phyloP scores from a whole-genome alignment of 2,888 invertebrate species.

The Euphydryas editha region DNA sequence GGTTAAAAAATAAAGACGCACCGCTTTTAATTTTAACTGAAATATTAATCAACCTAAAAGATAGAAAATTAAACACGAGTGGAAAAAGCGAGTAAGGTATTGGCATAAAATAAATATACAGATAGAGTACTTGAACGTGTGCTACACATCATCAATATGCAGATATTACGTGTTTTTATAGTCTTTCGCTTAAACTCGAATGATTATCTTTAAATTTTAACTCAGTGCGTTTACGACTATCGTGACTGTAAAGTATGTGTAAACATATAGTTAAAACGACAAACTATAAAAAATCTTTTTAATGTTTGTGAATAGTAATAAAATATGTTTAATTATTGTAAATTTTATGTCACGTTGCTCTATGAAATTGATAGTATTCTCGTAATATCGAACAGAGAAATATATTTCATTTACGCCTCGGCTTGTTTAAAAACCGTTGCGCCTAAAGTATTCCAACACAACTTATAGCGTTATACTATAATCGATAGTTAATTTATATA shows the following conservation, averaged over 20 bases:
- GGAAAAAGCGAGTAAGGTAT: too few species aligned
- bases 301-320: constrained; percentile 61
- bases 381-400: constrained; percentile 35
- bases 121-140: constrained; percentile 6
- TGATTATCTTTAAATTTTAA: constrained; percentile 34
- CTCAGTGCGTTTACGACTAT: constrained; percentile 57
- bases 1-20: too few species aligned
- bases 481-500: constrained; percentile 75
- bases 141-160: constrained; percentile 23
- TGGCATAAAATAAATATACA: not conserved
- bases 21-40: too few species aligned
- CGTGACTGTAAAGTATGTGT: constrained; percentile 53
- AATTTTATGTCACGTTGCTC: constrained; percentile 43
- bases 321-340: constrained; percentile 59
- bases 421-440: constrained; percentile 1
- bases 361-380: constrained; percentile 58
- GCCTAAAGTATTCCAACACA: constrained; percentile 47
- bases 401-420: constrained; percentile 34
- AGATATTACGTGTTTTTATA: constrained; percentile 23
- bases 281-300: constrained; percentile 64
- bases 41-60: too few species aligned
- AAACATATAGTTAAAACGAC: constrained; percentile 60
- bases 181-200: constrained; percentile 10
- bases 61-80: too few species aligned
- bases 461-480: constrained; percentile 69